Base-by-base conservation (phyloP, 2,888 invertebrate genomes). In the Chydorus sphaericus region DNA sequence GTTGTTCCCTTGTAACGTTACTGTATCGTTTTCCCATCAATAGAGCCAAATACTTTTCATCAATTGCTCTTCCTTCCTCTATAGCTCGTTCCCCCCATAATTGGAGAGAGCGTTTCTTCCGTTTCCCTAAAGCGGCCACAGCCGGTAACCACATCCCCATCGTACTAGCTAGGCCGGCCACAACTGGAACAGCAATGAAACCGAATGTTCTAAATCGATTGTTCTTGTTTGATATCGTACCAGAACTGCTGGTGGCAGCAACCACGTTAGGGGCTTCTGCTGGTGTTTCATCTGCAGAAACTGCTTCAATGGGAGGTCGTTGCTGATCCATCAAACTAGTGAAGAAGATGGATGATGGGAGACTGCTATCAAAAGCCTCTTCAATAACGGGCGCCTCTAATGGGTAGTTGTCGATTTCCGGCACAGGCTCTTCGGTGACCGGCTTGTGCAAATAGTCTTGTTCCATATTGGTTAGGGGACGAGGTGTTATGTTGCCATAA, bases 21-120 rank as follows among this genome's bases (percentile, higher is more conserved):
- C 33, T 31, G 36, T 52, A 52, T 3, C 52, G 31, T 11, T 52
- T 31, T 16, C 52, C 52, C 52, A 52, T 52, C 33, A 52, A 36
- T 4, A 52, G n/a, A 14, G 52, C 31, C n/a, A 52, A 37, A 33
- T 23, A 48, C 7, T n/a, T 48, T 5, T 52, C 52, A 16, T 52
- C 36, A 8, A 52, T 52, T 11, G 52, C 52, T 33, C 36, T 29
- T 23, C 36, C 31, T 8, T 33, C 33, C 33, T 33, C 14, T 8
- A 33, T 33, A 14, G 14, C 33, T 33, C 33, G 33, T 33, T 33
- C 33, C 8, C 33, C 8, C 8, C 33, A 10, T 8, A 33, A 10
- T 33, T 33, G 33, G 14, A 33, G 33, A 10, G 52, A 52, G 3
- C 52, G 36, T 26, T 52, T 52, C 52, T 20, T 52, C 29, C 51